phyloP scores from a whole-genome alignment of 2,797 vertebrate genomes.

The Centropyge bicolor region DNA sequence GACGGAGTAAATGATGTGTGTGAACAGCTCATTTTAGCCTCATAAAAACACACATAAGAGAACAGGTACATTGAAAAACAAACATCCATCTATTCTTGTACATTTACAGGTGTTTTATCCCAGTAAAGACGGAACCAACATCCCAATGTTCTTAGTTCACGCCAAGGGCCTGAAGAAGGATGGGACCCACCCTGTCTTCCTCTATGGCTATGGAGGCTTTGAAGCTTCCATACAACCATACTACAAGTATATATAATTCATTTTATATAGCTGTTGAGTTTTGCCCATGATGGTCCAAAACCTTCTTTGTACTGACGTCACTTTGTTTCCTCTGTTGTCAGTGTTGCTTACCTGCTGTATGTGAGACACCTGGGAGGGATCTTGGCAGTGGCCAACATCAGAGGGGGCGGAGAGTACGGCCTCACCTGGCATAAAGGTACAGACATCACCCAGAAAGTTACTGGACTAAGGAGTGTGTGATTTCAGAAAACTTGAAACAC shows the following conservation, averaged over 20 bases:
- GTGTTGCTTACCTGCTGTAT: conserved; percentile 83
- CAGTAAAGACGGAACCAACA: conserved; percentile 84
- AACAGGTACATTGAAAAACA: not conserved
- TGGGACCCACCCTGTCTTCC: conserved; percentile 81
- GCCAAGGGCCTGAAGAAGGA: conserved; percentile 76
- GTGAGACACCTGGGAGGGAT: conserved; percentile 85
- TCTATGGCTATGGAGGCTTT: conserved; percentile 87
- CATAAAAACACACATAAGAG: not conserved
- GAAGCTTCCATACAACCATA: conserved; percentile 82
- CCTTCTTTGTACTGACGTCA: not conserved
- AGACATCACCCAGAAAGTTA: not conserved
- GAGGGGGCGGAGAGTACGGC: conserved; percentile 87
- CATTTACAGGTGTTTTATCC: conserved; percentile 83
- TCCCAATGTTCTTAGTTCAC: conserved; percentile 88
- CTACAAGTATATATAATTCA: conserved; percentile 78
- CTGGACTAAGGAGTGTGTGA: fast-evolving
- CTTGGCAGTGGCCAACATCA: conserved; percentile 86
- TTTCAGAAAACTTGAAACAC: not conserved
- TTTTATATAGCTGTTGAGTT: not conserved
- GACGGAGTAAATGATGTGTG: conserved; percentile 6
- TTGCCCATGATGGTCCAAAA: not conserved
- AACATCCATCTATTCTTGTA: too few species aligned
- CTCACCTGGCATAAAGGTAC: conserved; percentile 88
- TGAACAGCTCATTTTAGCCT: not conserved
- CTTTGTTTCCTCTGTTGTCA: conserved; percentile 38